phyloP scores from a whole-genome alignment of 2,797 vertebrate genomes.

The Protosalanx chinensis region DNA sequence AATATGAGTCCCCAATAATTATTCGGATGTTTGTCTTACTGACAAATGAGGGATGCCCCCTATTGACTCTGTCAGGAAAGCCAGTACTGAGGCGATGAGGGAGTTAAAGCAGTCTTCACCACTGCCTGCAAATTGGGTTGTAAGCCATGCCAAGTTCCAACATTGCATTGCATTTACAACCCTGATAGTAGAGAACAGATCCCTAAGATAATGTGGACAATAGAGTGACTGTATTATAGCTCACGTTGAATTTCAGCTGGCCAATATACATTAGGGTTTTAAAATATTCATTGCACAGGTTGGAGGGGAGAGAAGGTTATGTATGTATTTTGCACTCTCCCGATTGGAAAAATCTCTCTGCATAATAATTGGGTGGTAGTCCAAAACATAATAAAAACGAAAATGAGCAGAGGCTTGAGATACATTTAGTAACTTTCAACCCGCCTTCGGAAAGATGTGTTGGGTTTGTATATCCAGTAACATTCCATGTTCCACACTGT shows the following conservation, averaged over 20 bases:
- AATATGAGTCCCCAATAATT: conserved; percentile 89
- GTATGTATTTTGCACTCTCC: conserved; percentile 78
- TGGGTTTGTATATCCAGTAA: conserved; percentile 8
- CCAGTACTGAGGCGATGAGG: conserved; percentile 74
- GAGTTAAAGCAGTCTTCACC: conserved; percentile 81
- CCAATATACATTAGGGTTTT: conserved; percentile 85
- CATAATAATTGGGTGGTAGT: conserved; percentile 82
- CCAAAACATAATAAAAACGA: conserved; percentile 53
- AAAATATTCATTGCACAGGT: conserved; percentile 92
- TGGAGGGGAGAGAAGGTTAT: conserved; percentile 82
- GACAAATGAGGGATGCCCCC: conserved; percentile 99
- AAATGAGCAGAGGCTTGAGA: conserved; percentile 48
- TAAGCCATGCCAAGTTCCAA: conserved; percentile 84
- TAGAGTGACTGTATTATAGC: conserved; percentile 80
- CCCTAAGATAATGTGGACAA: conserved; percentile 80
- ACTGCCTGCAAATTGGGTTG: conserved; percentile 90
- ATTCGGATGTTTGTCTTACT: conserved; percentile 95
- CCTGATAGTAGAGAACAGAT: conserved; percentile 80
- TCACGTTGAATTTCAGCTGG: conserved; percentile 81
- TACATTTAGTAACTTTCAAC: conserved; percentile 20
- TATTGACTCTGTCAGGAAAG: conserved; percentile 96
- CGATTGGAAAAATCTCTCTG: conserved; percentile 81
- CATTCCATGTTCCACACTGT: conserved; percentile 6
- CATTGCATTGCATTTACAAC: conserved; percentile 84
- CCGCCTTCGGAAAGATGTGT: conserved; percentile 20